Evolutionary conservation across 2,113 vertebrate species (phyloP), one percentile per base, ranked within the genome.

Genomic region (Papio anubis): DNA sequence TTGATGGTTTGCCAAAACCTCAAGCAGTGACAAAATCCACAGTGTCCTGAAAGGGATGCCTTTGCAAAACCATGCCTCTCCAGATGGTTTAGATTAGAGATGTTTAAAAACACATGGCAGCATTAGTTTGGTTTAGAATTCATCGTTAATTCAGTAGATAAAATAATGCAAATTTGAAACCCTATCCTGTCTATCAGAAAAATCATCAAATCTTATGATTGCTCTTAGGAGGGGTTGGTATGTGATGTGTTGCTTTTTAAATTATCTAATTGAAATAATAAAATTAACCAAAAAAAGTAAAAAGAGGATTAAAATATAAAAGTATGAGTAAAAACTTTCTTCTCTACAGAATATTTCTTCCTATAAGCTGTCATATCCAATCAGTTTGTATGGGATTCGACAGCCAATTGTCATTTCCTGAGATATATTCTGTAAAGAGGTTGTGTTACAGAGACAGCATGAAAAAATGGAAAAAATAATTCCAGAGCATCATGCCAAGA

Each of bases 11-110:
- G 99, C 99, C 99, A 99, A 98, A 99, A 99, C 99, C 99, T 97
- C 99, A 99, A 98, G 97, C 95, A 99, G 99, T 99, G 99, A 99
- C 99, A 99, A 99, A 99, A 99, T 99, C 99, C 98, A 98, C 98
- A 99, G 99, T 99, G 99, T 99, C 99, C 99, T 99, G 98, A 99
- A 99, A 98, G 98, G 98, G 98, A 99, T 99, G 99, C 98, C 98
- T 99, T 99, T 99, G 97, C 98, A 99, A 99, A 99, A 99, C 98
- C 98, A 97, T 98, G 97, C 75, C 97, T 98, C 98, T 97, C 98
- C 99, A 99, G 99, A 99, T 99, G 99, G 99, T 99, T 99, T 99
- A 98, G 98, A 99, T 99, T 99, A 99, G 98, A 98, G 98, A 96
- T 99, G 98, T 98, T 99, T 98, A 98, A 98, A 99, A 99, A 99